These are phyloP conservation scores for honey bee (Apis mellifera) DNA, from an alignment of 1,140 invertebrate species.

Conservation along the genomic window DNA sequence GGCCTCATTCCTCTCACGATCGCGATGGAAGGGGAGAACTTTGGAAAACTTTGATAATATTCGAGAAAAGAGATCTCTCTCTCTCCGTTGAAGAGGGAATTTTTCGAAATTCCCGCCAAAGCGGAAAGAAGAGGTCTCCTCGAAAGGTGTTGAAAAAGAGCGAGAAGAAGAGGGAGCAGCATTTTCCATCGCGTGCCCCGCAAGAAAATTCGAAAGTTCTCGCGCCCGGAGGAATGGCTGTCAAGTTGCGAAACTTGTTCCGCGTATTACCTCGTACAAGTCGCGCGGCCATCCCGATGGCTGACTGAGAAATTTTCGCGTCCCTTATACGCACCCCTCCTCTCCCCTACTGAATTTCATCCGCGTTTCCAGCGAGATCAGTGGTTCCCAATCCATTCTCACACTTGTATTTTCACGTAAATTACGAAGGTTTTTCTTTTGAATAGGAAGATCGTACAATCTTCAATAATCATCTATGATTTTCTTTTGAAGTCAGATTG, in stretches of 20 bases:
- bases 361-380: too few relatives aligned
- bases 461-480: too few relatives aligned
- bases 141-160: constrained; percentile 15
- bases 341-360: constrained; percentile 25
- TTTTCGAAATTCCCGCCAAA: constrained; percentile 39
- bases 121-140: constrained; percentile 26
- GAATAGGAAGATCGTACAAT: too few relatives aligned
- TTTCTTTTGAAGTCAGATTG: too few relatives aligned
- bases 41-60: neutral
- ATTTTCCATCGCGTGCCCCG: constrained; percentile 50
- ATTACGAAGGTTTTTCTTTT: too few relatives aligned
- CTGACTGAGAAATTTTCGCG: constrained; percentile 33
- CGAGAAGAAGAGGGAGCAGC: neutral
- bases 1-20: too few relatives aligned
- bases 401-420: too few relatives aligned
- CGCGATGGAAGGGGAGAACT: neutral
- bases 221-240: constrained; percentile 56
- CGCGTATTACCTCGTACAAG: constrained; percentile 63
- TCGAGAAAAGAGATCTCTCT: neutral
- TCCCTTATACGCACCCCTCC: constrained; percentile 24
- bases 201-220: constrained; percentile 58
- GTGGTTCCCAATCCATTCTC: too few relatives aligned
- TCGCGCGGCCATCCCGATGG: constrained; percentile 44
- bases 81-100: neutral
- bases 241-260: constrained; percentile 62